phyloP scores from a whole-genome alignment of 1,140 invertebrate species.

The Conus ventricosus region DNA sequence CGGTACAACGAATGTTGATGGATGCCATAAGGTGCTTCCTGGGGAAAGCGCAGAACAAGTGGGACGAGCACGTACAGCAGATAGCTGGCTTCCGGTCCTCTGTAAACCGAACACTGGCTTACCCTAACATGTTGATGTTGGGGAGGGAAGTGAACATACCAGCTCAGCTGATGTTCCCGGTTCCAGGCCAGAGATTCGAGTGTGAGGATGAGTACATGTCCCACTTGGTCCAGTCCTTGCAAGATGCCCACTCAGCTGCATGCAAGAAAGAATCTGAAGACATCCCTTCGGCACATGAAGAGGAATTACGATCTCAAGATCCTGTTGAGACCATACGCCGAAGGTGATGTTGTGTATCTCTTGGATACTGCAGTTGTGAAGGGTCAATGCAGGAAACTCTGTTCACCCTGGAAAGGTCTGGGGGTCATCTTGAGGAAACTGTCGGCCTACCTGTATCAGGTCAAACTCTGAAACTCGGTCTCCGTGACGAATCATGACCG shows the following conservation, averaged over 20 bases:
- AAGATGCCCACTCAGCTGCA: neutral
- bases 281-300: neutral
- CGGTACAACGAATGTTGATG: conserved; percentile 39
- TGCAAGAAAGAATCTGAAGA: neutral
- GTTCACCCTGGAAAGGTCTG: neutral
- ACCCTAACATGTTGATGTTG: conserved; percentile 46
- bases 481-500: neutral
- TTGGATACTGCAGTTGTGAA: neutral
- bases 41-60: conserved; percentile 24
- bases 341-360: neutral
- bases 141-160: conserved; percentile 41
- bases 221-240: no score
- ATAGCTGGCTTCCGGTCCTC: conserved; percentile 25
- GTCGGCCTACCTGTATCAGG: neutral
- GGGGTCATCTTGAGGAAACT: neutral
- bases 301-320: neutral
- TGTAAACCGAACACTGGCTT: conserved; percentile 39
- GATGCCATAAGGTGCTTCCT: conserved; percentile 40
- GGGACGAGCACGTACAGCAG: conserved; percentile 43
- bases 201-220: neutral
- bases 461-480: neutral
- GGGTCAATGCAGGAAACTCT: neutral
- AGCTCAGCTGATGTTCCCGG: conserved; percentile 10
- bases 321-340: neutral
- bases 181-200: neutral